Evolutionary conservation across 2,797 vertebrate genomes (phyloP).

Genomic region (Bovichtus diacanthus): DNA sequence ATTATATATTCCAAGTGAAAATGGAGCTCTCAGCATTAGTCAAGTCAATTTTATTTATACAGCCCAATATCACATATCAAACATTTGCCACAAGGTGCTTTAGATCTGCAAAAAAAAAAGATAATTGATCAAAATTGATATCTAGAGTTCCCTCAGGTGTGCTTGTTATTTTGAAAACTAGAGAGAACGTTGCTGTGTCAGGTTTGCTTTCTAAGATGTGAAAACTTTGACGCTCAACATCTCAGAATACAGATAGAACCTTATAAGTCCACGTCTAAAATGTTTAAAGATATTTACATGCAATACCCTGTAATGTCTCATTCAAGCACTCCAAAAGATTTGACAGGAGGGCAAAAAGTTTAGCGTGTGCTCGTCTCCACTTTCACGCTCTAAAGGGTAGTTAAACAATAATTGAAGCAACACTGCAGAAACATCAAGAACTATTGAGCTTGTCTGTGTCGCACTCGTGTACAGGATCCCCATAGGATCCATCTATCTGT

Average conservation of each 20-base stretch:
- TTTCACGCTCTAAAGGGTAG: conserved; percentile 12
- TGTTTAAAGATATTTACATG: no score
- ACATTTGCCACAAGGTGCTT: no score
- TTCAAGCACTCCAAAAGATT: neutral
- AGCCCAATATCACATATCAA: no score
- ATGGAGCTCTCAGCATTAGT: neutral
- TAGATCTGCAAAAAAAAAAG: no score
- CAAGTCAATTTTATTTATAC: neutral
- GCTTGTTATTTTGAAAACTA: neutral
- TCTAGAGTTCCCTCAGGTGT: neutral
- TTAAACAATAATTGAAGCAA: conserved; percentile 33
- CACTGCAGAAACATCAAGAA: conserved; percentile 27
- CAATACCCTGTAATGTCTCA: neutral
- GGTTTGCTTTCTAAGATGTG: neutral
- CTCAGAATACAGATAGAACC: neutral
- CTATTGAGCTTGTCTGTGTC: conserved; percentile 39
- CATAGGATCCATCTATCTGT: conserved; percentile 64
- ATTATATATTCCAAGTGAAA: neutral
- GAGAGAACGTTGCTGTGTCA: neutral
- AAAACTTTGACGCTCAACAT: neutral
- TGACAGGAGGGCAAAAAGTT: neutral
- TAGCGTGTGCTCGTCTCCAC: neutral
- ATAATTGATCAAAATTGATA: no score
- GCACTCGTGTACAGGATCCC: conserved; percentile 39
- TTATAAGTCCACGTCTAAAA: neutral